phyloP scores from a whole-genome alignment of 2,888 invertebrate species.

The Microdon myrmicae region DNA sequence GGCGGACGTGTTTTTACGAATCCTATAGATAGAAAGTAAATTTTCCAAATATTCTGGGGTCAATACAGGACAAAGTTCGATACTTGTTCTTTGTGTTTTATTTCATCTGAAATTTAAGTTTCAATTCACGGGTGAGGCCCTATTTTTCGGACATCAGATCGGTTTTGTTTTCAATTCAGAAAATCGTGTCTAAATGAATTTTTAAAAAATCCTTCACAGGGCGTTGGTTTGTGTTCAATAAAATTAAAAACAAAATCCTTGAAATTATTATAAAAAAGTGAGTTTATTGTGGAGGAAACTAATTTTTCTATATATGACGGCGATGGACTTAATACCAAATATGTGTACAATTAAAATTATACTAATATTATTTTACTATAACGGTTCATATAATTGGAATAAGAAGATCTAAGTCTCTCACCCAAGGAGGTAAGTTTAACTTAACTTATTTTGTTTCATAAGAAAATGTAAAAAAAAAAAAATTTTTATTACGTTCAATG shows the following conservation, averaged over 20 bases:
- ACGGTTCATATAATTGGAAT: conserved; percentile 68
- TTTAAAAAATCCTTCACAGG: conserved; percentile 2
- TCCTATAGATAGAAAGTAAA: conserved; percentile 26
- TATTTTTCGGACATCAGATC: conserved; percentile 10
- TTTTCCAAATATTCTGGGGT: conserved; percentile 4
- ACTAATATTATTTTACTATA: conserved; percentile 67
- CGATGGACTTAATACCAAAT: conserved; percentile 58
- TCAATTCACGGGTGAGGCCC: conserved; percentile 29
- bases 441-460: neutral
- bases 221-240: neutral
- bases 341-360: conserved; percentile 66
- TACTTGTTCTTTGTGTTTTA: conserved; percentile 44
- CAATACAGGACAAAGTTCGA: conserved; percentile 16
- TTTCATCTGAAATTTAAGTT: conserved; percentile 32
- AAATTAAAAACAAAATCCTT: neutral
- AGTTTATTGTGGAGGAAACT: no score
- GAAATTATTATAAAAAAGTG: conserved; percentile 1
- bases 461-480: conserved; percentile 11
- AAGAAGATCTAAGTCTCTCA: conserved; percentile 59
- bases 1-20: conserved; percentile 58
- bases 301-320: conserved; percentile 9
- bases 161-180: conserved; percentile 13
- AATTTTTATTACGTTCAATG: neutral
- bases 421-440: conserved; percentile 25
- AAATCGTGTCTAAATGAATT: conserved; percentile 23